Base-by-base conservation (phyloP, 2,113 vertebrate genomes). In the Malurus melanocephalus region DNA sequence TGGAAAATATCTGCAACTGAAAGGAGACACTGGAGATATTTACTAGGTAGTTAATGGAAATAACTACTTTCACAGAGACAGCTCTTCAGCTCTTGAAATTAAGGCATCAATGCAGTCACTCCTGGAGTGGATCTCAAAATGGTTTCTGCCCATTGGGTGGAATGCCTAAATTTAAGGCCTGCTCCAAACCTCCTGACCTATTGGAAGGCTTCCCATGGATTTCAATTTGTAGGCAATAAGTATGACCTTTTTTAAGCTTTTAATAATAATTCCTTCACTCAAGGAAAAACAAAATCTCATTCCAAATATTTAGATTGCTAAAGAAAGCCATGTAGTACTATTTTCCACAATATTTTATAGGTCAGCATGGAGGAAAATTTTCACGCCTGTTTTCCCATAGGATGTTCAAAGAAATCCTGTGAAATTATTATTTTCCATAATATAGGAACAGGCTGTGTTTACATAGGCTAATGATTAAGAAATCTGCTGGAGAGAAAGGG, bases 231-330 rank as follows among this genome's bases (percentile, higher is more conserved):
- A 55, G 52, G 30, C 71, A 85, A 16, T 51, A 71, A 66, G 33
- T 69, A 42, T 87, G 88, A 81, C n/a, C 48, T 11, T 45, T 66
- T 92, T 73, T 16, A 59, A 87, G 45, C 40, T 88, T 90, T 90
- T 66, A 81, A 76, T 79, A 86, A 81, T 69, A 83, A 88, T 83
- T 92, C 35, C 57, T 81, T 18, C 32, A 46, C 51, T 65, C 43
- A 80, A 83, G 72, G 43, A 64, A 79, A 92, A 90, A 43, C 59
- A 80, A 90, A 94, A 62, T 74, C 46, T 52, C 45, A 55, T 74
- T 91, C 75, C 68, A 92, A 94, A 94, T 94, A 88, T 86, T 94
- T 93, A 83, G 80, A 80, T 76, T 89, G 49, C 57, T 95, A 72
- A 86, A 92, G 78, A 95, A 90, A 87, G 85, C 46, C 80, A 81